A percentile compares a stretch with the other conserved stretches of the same genome.
Evolutionary conservation across 1,140 invertebrate genomes (phyloP).

Genomic region (Drosophila navojoa): DNA sequence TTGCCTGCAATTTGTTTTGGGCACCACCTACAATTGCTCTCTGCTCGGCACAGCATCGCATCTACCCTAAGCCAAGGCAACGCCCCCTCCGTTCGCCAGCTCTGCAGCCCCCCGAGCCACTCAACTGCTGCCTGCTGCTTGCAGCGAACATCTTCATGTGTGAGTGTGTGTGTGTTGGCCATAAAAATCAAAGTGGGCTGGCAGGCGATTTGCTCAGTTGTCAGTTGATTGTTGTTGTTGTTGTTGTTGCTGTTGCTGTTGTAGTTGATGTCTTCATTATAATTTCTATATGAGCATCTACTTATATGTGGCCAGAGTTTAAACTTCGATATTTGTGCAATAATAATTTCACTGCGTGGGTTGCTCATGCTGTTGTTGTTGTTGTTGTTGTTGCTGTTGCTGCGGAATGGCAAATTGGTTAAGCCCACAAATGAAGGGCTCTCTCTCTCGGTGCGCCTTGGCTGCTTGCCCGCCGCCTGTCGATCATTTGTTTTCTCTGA

Average conservation of each 20-base stretch:
- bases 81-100: background rate
- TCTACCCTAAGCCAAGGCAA: constrained; percentile 25
- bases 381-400: background rate
- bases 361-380: constrained; percentile 4
- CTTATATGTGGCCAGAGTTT: constrained; percentile 22
- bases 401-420: constrained; percentile 65
- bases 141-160: constrained; percentile 44
- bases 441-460: constrained; percentile 43
- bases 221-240: constrained; percentile 45
- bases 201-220: constrained; percentile 72
- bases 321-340: constrained; percentile 45
- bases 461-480: constrained; percentile 23
- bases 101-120: background rate
- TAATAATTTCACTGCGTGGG: constrained; percentile 75
- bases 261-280: constrained; percentile 76
- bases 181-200: constrained; percentile 81
- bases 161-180: constrained; percentile 60
- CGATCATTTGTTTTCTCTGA: constrained; percentile 56
- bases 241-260: constrained; percentile 62
- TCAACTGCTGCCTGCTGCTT: background rate
- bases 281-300: constrained; percentile 69
- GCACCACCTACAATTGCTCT: constrained; percentile 74
- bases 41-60: constrained; percentile 53
- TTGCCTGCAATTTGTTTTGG: constrained; percentile 79
- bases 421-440: constrained; percentile 56